Conservation (phyloP, 1,140 invertebrate genomes). For the Nymphalis io region DNA sequence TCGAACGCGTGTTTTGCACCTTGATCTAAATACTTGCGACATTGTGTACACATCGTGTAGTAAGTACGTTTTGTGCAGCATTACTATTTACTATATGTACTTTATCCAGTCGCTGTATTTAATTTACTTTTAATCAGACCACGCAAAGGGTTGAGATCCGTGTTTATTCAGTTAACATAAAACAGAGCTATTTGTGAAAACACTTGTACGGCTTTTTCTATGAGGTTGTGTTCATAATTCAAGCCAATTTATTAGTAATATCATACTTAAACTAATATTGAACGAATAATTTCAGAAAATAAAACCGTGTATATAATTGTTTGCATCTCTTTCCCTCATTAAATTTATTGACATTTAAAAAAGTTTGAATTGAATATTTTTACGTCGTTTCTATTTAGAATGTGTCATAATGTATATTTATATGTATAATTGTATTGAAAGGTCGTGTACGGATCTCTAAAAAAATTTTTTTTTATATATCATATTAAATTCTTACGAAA, state of each 20-base stretch:
- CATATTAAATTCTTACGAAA: constrained; percentile 23
- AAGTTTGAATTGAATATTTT: no score
- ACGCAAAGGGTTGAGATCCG: no score
- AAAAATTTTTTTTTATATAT: neutral
- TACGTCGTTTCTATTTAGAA: neutral
- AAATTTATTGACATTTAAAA: no score
- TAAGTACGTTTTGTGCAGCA: constrained; percentile 51
- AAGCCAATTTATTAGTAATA: no score
- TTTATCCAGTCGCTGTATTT: neutral
- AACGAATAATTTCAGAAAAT: no score
- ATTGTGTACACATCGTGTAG: constrained; percentile 68
- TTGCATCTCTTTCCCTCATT: no score
- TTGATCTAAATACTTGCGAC: constrained; percentile 79
- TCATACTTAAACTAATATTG: no score
- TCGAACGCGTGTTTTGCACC: constrained; percentile 73
- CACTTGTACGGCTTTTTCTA: no score
- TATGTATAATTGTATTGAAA: neutral
- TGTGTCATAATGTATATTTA: neutral
- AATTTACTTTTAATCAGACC: neutral
- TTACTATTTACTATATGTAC: constrained; percentile 4
- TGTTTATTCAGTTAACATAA: no score
- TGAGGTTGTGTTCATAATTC: no score
- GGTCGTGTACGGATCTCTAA: neutral
- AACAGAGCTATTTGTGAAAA: no score
- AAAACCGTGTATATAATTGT: no score